Percentiles rank a stretch among this genome's conserved stretches.
phyloP scores from a whole-genome alignment of 2,797 vertebrate genomes.

The Xenops minutus region DNA sequence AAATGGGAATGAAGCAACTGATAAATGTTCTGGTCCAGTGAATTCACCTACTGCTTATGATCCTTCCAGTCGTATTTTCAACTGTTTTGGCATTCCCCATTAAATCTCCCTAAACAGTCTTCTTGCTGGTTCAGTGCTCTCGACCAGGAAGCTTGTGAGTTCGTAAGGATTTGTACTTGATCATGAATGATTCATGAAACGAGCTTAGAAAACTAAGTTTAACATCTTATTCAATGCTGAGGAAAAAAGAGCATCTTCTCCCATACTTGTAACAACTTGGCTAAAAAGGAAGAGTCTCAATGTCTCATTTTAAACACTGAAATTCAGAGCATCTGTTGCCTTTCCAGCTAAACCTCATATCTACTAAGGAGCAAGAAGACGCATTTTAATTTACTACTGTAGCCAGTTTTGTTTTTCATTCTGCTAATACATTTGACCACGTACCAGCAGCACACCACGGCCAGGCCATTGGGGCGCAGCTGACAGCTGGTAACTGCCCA shows the following conservation, averaged over 20 bases:
- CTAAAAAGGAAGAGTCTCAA: constrained; percentile 44
- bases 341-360: constrained; percentile 34
- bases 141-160: constrained; percentile 45
- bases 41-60: constrained; percentile 54
- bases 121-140: constrained; percentile 56
- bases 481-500: fast-evolving
- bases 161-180: constrained; percentile 48
- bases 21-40: constrained; percentile 46
- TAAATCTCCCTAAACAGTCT: constrained; percentile 52
- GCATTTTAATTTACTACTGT: not conserved
- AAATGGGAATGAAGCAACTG: constrained; percentile 44
- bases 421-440: not conserved
- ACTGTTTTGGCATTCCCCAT: constrained; percentile 49
- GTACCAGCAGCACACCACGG: not conserved
- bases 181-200: constrained; percentile 70
- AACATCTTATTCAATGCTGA: constrained; percentile 54
- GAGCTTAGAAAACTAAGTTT: constrained; percentile 61
- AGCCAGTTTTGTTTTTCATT: not conserved
- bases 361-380: not conserved
- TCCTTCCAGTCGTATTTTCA: constrained; percentile 1
- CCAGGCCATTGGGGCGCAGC: not conserved
- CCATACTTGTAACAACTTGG: constrained; percentile 48
- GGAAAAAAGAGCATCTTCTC: constrained; percentile 50
- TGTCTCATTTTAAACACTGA: constrained; percentile 43
- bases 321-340: constrained; percentile 44